Evolutionary conservation across 2,797 vertebrate genomes (phyloP), one percentile per base, ranked within the genome.

Genomic region (Oophaga sylvatica): DNA sequence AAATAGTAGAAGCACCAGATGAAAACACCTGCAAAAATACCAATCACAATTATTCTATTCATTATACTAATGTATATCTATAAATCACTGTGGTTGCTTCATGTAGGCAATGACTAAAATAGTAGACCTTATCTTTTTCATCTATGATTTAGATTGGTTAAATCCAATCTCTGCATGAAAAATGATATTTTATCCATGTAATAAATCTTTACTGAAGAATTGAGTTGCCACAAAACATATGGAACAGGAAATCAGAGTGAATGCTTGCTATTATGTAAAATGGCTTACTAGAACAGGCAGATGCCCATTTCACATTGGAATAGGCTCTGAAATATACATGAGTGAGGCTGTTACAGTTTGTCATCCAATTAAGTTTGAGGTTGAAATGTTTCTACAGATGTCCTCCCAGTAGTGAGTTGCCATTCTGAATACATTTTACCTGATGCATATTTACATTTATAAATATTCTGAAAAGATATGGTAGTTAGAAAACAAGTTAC

Each of bases 361-460:
- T 81, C 57, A 41, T 80, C 26, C 56, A 85, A 67, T 73, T n/a
- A 79, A 31, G 35, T 26, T 41, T 87, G 15, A 70, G n/a, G 10
- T 85, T 81, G 57, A 85, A 75, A 75, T 80, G 57, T 62, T 62
- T 48, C 31, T 81, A 78, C 79, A 89, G 83, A 89, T 84, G 87
- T 82, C 79, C 68, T 67, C 80, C 29, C 84, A 89, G 83, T 62
- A 89, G 87, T 26, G 7, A 85, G 48, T 57, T 85, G 11, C 31
- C 85, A 81, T 80, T 73, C 48, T 77, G 57, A n/a, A 62, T 80
- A 53, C 29, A 60, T 84, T 45, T 41, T 41, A 62, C 76, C 56
- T 73, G 56, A 71, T 53, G 10, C 11, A 53, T 59, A 83, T 67
- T 53, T 35, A 8, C 19, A 83, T 83, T 60, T 22, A 59, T 73